These are phyloP conservation scores for Linyphia triangularis DNA, from an alignment of 2,888 invertebrate species.

Conservation along the genomic window DNA sequence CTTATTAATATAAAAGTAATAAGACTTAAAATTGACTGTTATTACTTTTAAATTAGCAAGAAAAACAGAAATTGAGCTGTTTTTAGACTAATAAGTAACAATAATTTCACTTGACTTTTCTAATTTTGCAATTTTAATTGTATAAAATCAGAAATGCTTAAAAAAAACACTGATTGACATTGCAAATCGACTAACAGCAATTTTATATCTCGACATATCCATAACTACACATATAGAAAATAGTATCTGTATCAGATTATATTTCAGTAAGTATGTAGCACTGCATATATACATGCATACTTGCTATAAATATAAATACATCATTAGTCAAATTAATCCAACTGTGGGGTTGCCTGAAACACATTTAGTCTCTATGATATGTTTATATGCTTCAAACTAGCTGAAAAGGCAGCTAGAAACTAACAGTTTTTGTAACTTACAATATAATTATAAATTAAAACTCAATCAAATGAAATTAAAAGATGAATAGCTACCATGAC, in stretches of 20 bases:
- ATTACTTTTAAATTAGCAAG: too few relatives aligned
- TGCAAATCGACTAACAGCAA: conserved; percentile 27
- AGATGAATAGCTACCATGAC: too few relatives aligned
- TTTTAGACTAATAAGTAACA: background rate
- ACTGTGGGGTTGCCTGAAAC: conserved; percentile 31
- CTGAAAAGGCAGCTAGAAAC: conserved; percentile 15
- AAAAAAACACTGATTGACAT: background rate
- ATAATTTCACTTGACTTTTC: background rate
- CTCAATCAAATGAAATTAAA: too few relatives aligned
- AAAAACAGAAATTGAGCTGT: too few relatives aligned
- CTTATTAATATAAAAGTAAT: too few relatives aligned
- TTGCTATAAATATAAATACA: conserved; percentile 53
- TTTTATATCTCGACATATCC: conserved; percentile 23
- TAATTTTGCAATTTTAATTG: background rate
- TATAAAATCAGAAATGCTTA: conserved; percentile 35
- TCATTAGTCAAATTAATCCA: conserved; percentile 25
- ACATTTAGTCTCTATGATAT: conserved; percentile 56
- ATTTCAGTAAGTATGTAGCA: conserved; percentile 44
- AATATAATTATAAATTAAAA: conserved; percentile 12
- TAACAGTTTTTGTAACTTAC: conserved; percentile 34
- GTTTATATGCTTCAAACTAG: conserved; percentile 58
- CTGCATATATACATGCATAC: conserved; percentile 44
- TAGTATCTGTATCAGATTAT: conserved; percentile 55
- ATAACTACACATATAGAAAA: conserved; percentile 57
- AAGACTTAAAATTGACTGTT: too few relatives aligned